Conservation (phyloP, 1,140 invertebrate species). For the Heliconius himera region DNA sequence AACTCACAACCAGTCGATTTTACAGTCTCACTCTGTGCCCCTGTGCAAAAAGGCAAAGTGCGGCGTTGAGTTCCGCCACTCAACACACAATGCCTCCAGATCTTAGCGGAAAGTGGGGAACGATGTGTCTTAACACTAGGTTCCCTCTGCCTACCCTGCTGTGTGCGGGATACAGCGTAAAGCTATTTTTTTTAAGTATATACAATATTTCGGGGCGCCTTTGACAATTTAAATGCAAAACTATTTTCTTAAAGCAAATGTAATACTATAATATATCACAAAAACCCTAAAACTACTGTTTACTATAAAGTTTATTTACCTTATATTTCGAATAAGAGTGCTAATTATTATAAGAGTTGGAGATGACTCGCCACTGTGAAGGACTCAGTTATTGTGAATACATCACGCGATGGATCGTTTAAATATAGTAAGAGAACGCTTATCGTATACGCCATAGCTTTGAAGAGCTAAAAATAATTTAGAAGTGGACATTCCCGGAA, state of each 20-base stretch:
- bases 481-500: not conserved
- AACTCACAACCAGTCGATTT: too few relatives aligned
- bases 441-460: not conserved
- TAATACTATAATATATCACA: not conserved
- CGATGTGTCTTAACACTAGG: too few relatives aligned
- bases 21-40: too few relatives aligned
- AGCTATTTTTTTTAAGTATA: not conserved
- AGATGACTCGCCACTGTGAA: conserved; percentile 4
- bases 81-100: too few relatives aligned
- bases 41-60: not conserved
- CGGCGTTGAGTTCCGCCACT: too few relatives aligned
- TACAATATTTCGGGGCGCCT: not conserved
- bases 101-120: too few relatives aligned
- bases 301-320: conserved; percentile 31
- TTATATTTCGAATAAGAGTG: not conserved
- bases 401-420: not conserved
- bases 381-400: not conserved
- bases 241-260: too few relatives aligned
- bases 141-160: too few relatives aligned
- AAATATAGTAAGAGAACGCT: conserved; percentile 18
- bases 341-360: not conserved
- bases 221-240: too few relatives aligned
- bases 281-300: not conserved
- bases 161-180: not conserved
- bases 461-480: not conserved